Percentiles rank a stretch among this genome's conserved stretches.
phyloP scores from a whole-genome alignment of 92 coral and sea anemone species.

The Muricea muricata region DNA sequence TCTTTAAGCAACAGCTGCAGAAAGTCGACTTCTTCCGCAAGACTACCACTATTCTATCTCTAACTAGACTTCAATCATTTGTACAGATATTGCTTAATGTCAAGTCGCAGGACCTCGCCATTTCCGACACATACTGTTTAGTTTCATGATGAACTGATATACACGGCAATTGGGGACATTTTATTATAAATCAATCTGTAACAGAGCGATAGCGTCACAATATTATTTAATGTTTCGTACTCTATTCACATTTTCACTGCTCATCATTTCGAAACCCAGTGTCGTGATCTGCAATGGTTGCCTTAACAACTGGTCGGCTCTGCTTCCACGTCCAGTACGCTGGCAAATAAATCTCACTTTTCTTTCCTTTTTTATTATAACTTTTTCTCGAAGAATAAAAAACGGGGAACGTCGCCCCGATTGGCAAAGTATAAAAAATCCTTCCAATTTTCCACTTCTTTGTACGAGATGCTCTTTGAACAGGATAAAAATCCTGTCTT shows the following conservation, averaged over 20 bases:
- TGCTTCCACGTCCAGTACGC: background rate
- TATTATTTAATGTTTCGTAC: background rate
- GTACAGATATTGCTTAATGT: too few species aligned
- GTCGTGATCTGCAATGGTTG: background rate
- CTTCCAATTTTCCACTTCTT: conserved; percentile 14
- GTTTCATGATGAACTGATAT: too few species aligned
- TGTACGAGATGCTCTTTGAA: background rate
- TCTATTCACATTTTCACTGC: background rate
- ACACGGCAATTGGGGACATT: too few species aligned
- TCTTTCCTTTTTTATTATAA: background rate
- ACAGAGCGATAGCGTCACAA: background rate
- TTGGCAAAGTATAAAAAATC: background rate
- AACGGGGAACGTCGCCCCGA: conserved; percentile 9
- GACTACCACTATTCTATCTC: too few species aligned
- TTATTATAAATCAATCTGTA: too few species aligned
- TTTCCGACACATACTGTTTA: too few species aligned
- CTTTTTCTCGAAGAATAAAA: background rate
- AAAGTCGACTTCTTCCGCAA: too few species aligned
- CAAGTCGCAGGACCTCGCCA: too few species aligned
- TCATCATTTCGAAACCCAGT: background rate
- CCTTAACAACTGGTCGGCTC: background rate
- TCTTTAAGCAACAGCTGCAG: too few species aligned
- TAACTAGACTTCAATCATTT: too few species aligned
- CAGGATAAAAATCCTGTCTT: background rate
- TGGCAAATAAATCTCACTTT: conserved; percentile 1